phyloP scores from a whole-genome alignment of 2,113 vertebrate genomes.

The Accipiter cooperii region DNA sequence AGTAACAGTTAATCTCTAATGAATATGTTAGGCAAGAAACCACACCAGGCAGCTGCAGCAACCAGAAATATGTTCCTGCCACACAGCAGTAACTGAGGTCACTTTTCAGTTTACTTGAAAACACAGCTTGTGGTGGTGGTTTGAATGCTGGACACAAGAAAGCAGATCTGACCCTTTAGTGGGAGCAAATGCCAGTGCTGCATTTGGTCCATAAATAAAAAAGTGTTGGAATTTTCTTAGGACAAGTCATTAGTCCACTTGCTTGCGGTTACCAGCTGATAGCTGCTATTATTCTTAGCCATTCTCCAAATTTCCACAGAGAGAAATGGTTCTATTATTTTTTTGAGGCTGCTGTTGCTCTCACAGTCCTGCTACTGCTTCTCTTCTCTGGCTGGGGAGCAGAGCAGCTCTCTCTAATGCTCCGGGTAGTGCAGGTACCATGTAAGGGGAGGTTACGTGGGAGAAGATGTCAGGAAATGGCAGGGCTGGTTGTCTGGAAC shows the following conservation, averaged over 20 bases:
- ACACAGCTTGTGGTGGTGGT: neutral
- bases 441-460: fast-evolving
- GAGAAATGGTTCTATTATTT: neutral
- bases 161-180: neutral
- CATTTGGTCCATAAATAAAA: neutral
- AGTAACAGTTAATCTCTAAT: neutral
- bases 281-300: neutral
- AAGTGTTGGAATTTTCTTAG: neutral
- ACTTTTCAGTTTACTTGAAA: neutral
- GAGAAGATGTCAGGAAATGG: neutral
- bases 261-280: neutral
- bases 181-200: neutral
- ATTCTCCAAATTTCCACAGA: neutral
- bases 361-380: neutral
- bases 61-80: neutral
- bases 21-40: neutral
- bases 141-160: neutral
- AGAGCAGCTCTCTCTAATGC: neutral
- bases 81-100: neutral
- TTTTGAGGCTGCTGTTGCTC: neutral
- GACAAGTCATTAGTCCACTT: neutral
- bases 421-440: fast-evolving
- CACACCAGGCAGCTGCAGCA: neutral
- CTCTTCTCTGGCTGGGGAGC: neutral
- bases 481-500: neutral